phyloP scores from a whole-genome alignment of 2,113 vertebrate species.

The Rhea pennata region DNA sequence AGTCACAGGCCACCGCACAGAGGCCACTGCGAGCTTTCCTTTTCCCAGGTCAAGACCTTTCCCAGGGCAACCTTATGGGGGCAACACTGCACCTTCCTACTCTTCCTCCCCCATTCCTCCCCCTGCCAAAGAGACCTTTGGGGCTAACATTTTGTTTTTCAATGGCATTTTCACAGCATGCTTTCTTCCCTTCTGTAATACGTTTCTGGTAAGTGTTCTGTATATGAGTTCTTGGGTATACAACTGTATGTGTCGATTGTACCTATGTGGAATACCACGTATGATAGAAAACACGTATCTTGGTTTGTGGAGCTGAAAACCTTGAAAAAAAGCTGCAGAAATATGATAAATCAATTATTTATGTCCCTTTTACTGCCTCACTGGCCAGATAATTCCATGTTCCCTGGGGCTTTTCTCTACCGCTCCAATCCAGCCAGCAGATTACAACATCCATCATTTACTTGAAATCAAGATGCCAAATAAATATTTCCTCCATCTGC shows the following conservation, averaged over 20 bases:
- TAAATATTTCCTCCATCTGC: conserved; percentile 28
- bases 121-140: not conserved
- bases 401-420: not conserved
- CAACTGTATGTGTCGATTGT: not conserved
- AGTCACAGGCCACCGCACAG: not conserved
- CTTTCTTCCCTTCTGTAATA: not conserved
- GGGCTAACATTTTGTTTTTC: not conserved
- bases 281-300: not conserved
- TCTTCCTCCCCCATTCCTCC: not conserved
- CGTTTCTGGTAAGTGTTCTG: not conserved
- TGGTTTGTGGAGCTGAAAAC: not conserved
- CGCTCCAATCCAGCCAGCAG: conserved; percentile 18
- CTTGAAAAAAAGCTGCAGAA: not conserved
- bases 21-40: not conserved
- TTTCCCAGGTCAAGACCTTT: not conserved
- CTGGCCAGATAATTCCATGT: not conserved
- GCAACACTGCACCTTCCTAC: not conserved
- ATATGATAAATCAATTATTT: conserved; percentile 44
- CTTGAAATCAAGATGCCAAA: conserved; percentile 32
- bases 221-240: not conserved
- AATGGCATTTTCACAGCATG: not conserved
- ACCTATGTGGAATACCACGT: not conserved
- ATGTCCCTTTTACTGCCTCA: conserved; percentile 17
- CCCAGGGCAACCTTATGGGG: no score
- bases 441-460: conserved; percentile 37